Percentiles rank a stretch among this genome's conserved stretches.
Conservation (phyloP, 2,113 vertebrate genomes). For the Lutjanus erythropterus region DNA sequence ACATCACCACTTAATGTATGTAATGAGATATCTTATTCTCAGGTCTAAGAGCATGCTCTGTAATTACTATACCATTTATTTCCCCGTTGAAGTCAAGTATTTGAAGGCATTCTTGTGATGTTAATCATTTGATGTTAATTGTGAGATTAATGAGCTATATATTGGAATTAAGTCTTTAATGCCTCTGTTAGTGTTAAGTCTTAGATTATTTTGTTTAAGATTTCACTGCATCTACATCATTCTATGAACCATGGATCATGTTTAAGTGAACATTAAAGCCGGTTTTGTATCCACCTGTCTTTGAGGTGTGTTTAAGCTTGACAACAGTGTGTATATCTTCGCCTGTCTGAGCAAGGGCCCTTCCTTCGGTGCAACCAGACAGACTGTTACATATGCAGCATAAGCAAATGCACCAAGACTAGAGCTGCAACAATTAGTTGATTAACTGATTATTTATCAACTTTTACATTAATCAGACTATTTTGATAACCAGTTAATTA, state of each 20-base stretch:
- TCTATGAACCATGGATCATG: background rate
- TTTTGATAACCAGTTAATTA: too few relatives aligned
- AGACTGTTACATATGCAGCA: too few relatives aligned
- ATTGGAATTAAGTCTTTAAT: background rate
- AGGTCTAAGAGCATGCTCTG: background rate
- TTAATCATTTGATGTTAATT: conserved; percentile 1
- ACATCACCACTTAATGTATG: background rate
- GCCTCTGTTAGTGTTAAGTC: background rate
- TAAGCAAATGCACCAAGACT: too few relatives aligned
- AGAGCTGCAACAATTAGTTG: too few relatives aligned
- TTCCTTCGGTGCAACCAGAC: too few relatives aligned
- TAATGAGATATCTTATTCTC: background rate
- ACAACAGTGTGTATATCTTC: conserved; percentile 29
- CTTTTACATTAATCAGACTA: too few relatives aligned
- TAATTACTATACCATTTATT: background rate
- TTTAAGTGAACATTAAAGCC: conserved; percentile 22
- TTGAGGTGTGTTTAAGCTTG: conserved; percentile 36
- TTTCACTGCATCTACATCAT: background rate
- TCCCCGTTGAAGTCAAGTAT: background rate
- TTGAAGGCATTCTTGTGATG: background rate
- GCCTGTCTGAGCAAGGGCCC: too few relatives aligned
- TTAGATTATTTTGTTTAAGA: background rate
- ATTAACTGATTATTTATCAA: too few relatives aligned
- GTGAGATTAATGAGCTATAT: background rate
- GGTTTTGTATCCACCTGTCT: conserved; percentile 39